phyloP scores from a whole-genome alignment of 2,888 invertebrate genomes.

The Drosophila putrida region DNA sequence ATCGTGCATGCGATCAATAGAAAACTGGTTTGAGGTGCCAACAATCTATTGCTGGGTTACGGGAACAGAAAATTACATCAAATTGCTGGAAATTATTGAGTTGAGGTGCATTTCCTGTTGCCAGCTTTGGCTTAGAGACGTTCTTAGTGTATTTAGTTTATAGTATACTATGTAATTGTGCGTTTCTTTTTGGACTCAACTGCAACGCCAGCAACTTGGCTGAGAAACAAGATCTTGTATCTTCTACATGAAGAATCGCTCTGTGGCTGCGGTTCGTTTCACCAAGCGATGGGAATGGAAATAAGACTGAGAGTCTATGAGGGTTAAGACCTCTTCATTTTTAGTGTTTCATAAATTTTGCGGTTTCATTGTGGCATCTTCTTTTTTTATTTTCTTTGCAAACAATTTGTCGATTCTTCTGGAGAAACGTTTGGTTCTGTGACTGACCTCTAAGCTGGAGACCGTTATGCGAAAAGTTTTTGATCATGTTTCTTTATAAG shows the following conservation, averaged over 20 bases:
- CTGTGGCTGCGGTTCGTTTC: slow-evolving; percentile 36
- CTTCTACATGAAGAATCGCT: slow-evolving; percentile 17
- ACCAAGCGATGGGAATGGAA: slow-evolving; percentile 10
- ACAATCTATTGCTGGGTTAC: slow-evolving; percentile 6
- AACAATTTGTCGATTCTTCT: slow-evolving; percentile 10
- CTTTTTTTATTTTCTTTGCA: slow-evolving; percentile 13
- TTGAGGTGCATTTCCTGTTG: slow-evolving; percentile 44
- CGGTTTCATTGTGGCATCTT: slow-evolving; percentile 58
- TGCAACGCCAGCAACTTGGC: slow-evolving; percentile 32
- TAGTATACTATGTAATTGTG: slow-evolving; percentile 22
- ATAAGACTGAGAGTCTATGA: slow-evolving; percentile 25
- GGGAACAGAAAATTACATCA: slow-evolving; percentile 38
- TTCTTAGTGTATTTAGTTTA: slow-evolving; percentile 10
- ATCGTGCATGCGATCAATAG: slow-evolving; percentile 26
- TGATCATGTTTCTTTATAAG: slow-evolving; percentile 8
- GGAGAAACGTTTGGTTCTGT: slow-evolving; percentile 31
- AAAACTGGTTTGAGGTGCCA: slow-evolving; percentile 37
- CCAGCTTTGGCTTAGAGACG: slow-evolving; percentile 7
- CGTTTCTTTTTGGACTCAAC: slow-evolving; percentile 42
- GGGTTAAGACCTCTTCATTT: slow-evolving; percentile 55
- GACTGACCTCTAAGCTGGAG: slow-evolving; percentile 60
- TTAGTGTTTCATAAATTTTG: slow-evolving; percentile 60
- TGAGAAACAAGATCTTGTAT: slow-evolving; percentile 20
- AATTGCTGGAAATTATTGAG: slow-evolving; percentile 24
- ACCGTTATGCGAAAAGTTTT: slow-evolving; percentile 52